Base-by-base conservation (phyloP, 2,113 vertebrate genomes). In the Heterotilapia buettikoferi region DNA sequence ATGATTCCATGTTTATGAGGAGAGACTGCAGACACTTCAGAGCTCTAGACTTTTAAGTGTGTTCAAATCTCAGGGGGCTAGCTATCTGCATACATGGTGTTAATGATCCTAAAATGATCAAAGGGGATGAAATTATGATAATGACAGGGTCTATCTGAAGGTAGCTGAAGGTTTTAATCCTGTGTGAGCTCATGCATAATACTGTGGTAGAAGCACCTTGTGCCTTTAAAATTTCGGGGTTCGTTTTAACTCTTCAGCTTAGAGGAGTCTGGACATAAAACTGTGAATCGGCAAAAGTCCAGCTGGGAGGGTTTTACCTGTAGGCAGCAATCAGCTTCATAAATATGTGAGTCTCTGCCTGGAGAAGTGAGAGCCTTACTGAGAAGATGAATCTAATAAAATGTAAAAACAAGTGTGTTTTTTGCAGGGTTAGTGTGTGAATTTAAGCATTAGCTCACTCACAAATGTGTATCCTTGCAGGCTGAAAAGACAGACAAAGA, bases 401-500 rank as follows among this genome's bases (percentile, higher is more conserved):
- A 29, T 26, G 36, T 24, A 6, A 45, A 19, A 83, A 63, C 13
- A 5, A 13, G 19, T 33, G 84, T 12, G 10, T 16, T 9, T 84
- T 24, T 40, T 29, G 19, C 6, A 14, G 2, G 9, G 24, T 53
- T 7, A 56, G 2, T 5, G 21, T 85, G 56, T 88, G 84, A 7
- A 7, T 47, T 7, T 7, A 53, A 84, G 6, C 11, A 4, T 9
- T 38, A 7, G 36, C 82, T 90, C 76, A 88, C 29, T 80, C 6
- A 52, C 26, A 52, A 8, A 54, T 86, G 53, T 92, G 66, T 93
- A 83, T 94, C 63, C 50, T 89, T 93, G 52, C 92, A 96, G 95
- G 92, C 87, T 88, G 94, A 96, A 59, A 95, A 96, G 91, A 94
- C 88, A 86, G 95, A 95, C 88, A 89, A 90, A 88, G 94, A 95